Base-by-base conservation (phyloP, 35 echinoderm and acorn worm genomes). In the Patiria miniata region DNA sequence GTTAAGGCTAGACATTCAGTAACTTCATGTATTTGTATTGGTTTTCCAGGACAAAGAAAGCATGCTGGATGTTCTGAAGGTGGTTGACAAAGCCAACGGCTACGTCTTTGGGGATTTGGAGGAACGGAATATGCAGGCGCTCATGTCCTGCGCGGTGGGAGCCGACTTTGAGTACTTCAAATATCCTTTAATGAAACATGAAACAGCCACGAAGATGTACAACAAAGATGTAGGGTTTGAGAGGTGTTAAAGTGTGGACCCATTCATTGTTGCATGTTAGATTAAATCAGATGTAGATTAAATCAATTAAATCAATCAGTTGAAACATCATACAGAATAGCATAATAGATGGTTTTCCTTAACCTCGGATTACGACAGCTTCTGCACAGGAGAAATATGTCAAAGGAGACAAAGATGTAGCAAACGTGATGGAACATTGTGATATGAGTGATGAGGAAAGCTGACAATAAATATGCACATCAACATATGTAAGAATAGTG, bases 111-210 rank as follows among this genome's bases (percentile, higher is more conserved):
- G 96, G 44, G 96, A 99, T 50, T 78, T 99, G 50, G 96, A 99
- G 79, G 96, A 99, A 60, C 68, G 96, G 16, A 99, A 93, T 57
- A 42, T 99, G 30, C 85, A 99, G 80, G 84, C 87, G 23, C 81
- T 99, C 17, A 99, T 99, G 96, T 99, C 96, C 16, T 94, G 89
- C 73, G 96, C 96, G 3, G 87, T 99, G 54, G 96, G 96, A 40
- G 92, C 96, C 30, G 96, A 99, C 81, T 99, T 97, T 87, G 92
- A 99, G 60, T 99, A 95, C 86, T 99, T 99, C 92, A 92, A 91
- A 93, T 99, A 99, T 99, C 96, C 96, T 99, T 98, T 92, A 16
- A 54, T 47, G n/a, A n/a, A 18, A 17, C 15, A 30, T 47, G 16
- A 51, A 51, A 38, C 7, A 47, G 79, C 12, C 17, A 19, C 16